Evolutionary conservation across 1,140 invertebrate genomes (phyloP).

Genomic region (Drosophila bocqueti): DNA sequence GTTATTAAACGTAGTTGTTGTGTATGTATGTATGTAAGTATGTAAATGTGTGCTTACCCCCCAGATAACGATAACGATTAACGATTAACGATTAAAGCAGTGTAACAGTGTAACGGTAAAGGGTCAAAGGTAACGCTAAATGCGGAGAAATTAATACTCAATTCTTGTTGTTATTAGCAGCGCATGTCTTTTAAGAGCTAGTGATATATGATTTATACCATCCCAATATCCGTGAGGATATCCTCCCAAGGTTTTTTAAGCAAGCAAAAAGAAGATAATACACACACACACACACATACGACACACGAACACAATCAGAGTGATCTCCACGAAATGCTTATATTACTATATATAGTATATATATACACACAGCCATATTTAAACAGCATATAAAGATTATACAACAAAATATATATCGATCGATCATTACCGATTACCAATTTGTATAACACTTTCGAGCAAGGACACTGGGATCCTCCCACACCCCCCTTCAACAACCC

Average conservation of each 20-base stretch:
- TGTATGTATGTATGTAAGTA: constrained; percentile 83
- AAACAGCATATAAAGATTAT: constrained; percentile 52
- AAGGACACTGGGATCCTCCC: background rate
- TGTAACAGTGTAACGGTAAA: constrained; percentile 20
- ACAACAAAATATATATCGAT: constrained; percentile 40
- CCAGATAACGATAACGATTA: constrained; percentile 33
- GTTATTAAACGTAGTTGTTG: constrained; percentile 82
- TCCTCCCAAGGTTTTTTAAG: constrained; percentile 21
- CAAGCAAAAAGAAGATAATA: constrained; percentile 31
- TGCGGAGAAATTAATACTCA: constrained; percentile 37
- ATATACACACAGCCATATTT: constrained; percentile 52
- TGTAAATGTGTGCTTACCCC: constrained; percentile 76
- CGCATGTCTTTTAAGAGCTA: constrained; percentile 61
- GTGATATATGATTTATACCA: constrained; percentile 64
- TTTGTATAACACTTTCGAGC: constrained; percentile 49
- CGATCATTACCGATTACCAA: constrained; percentile 50
- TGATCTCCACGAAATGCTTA: constrained; percentile 53
- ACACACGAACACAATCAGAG: constrained; percentile 24
- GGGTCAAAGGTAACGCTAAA: background rate
- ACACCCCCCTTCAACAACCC: no score
- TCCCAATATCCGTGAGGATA: background rate
- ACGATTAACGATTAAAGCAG: constrained; percentile 36
- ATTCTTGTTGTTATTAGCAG: constrained; percentile 70
- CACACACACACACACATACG: constrained; percentile 11
- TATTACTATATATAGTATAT: constrained; percentile 51